Evolutionary conservation across 2,888 invertebrate genomes (phyloP).

Genomic region (Rapana venosa): DNA sequence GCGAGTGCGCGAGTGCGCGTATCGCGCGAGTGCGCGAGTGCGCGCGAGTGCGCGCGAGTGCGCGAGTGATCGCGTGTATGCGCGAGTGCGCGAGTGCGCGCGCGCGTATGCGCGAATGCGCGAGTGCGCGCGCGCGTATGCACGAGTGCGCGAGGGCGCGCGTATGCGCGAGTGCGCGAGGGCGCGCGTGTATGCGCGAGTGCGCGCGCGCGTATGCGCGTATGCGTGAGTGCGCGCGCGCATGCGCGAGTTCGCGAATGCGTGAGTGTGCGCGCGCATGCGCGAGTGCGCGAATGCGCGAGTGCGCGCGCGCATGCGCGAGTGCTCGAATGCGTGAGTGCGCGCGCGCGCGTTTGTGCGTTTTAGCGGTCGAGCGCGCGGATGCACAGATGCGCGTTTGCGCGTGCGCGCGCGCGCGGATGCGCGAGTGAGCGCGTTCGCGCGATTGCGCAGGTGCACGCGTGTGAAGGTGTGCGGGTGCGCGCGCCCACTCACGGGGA

Average conservation of each 20-base stretch:
- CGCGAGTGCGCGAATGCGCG: slow-evolving; percentile 1
- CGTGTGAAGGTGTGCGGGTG: not conserved
- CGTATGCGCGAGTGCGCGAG: not conserved
- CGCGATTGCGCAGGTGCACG: not conserved
- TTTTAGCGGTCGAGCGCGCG: not conserved
- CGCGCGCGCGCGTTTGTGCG: slow-evolving; percentile 22
- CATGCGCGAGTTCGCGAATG: slow-evolving; percentile 4
- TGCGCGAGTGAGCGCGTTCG: not conserved
- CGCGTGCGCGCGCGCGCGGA: not conserved
- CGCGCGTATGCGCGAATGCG: not conserved
- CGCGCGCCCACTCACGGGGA: no score
- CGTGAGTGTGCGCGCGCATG: slow-evolving; percentile 16
- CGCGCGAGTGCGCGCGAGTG: no score
- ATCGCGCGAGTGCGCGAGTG: no score
- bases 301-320: slow-evolving; percentile 12
- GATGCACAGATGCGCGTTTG: not conserved
- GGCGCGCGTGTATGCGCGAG: not conserved
- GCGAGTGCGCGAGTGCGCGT: no score
- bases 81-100: not conserved
- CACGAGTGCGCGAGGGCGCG: not conserved
- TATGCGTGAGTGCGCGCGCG: not conserved
- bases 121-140: not conserved
- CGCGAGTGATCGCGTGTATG: not conserved
- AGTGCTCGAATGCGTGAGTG: not conserved
- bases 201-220: not conserved